Base-by-base conservation (phyloP, 2,888 invertebrate species). In the Pyrochroa serraticornis region DNA sequence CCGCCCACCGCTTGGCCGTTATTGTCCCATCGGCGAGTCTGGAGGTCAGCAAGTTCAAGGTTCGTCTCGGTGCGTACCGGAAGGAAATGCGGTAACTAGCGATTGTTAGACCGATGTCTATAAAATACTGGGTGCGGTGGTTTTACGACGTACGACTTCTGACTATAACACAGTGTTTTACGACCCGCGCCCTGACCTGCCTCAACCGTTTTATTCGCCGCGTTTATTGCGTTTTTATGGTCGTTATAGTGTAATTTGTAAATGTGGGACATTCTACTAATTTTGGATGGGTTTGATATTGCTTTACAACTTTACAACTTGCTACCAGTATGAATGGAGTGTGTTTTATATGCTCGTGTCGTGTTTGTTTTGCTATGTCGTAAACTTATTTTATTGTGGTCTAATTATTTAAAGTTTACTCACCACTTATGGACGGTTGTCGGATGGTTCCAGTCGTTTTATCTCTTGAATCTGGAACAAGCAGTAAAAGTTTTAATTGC, bases 171-270 rank as follows among this genome's bases (percentile, higher is more conserved):
- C 64, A 73, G 75, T 75, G 74, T 77, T 77, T 77, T 77, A 77
- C 75, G 77, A 76, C 64, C 70, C 65, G 66, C 59, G 64, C 71
- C 76, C 69, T 74, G 77, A 78, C 78, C 78, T 77, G 73, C 76
- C 75, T 65, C 75, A 78, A 77, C 66, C 74, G 74, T 78, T 77
- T 77, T 77, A 77, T 77, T 77, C 74, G 72, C 73, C 75, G 75
- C 76, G 74, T 77, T 78, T 78, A 78, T 75, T 76, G 73, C 77
- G 69, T 77, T 77, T 77, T 77, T 77, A 77, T 71, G 75, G 73
- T 68, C 72, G 74, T 77, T 76, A 76, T 74, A 70, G 74, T 64
- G 77, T 75, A 75, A 77, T 77, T 77, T 76, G 76, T 75, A 75
- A 77, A 76, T 76, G 75, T 76, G 73, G 75, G 75, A 74, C 75